Evolutionary conservation across 2,113 vertebrate species (phyloP), one percentile per base, ranked within the genome.

Genomic region (Sorex araneus): DNA sequence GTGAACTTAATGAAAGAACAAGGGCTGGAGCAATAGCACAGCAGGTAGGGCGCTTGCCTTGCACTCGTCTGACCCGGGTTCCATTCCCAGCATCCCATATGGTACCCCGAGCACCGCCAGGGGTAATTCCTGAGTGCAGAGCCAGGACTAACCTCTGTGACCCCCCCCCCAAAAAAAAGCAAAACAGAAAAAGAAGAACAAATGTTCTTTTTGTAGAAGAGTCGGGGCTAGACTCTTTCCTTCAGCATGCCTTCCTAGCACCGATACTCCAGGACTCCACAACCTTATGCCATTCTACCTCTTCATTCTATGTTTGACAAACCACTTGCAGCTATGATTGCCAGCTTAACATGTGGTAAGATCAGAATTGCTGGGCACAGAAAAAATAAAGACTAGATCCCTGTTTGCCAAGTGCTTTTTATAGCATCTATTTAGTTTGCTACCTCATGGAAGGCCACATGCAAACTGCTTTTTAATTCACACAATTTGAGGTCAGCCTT

Each of bases 361-460:
- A 45, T 60, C 9, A 36, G 69, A 32, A 57, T 34, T 81, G 11
- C 0, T 43, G 40, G 30, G 9, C 16, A 64, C 27, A 71, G 81
- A 9, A n/a, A 70, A 54, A 57, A n/a, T 5, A 23, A 15, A 60
- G 13, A 10, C 10, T 4, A 25, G 47, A 2, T 8, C 9, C 30
- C 13, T 0, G 1, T 43, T 8, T 0, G 1, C 47, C 25, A 8
- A 27, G 23, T 8, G 3, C 36, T 78, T 47, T 50, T 8, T 11
- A 25, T 54, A 73, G 1, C 30, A 0, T 6, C 6, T 8, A 0
- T 6, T 40, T 30, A 28, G 32, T 7, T 21, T 5, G 3, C 74
- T 23, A 16, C 57, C 36, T 2, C 0, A 11, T 6, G 13, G 4
- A 1, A 47, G 0, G 8, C 34, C 23, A 16, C 16, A 0, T 0